phyloP scores from a whole-genome alignment of 2,797 vertebrate species.

The Brachymystax lenok region DNA sequence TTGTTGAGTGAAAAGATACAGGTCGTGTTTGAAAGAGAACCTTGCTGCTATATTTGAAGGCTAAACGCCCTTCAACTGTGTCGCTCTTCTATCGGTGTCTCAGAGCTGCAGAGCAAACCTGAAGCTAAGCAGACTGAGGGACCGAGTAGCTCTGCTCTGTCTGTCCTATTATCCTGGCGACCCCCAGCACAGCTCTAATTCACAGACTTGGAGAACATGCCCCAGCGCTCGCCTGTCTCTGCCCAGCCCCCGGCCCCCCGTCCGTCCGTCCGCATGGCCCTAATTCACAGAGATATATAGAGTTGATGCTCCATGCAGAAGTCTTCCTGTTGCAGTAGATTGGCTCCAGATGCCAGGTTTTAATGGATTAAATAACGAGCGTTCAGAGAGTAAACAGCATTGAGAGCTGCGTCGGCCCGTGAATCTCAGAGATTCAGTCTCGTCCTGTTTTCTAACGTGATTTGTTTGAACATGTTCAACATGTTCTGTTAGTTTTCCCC shows the following conservation, averaged over 20 bases:
- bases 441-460: too few species aligned
- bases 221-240: neutral
- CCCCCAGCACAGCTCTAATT: neutral
- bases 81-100: constrained; percentile 34
- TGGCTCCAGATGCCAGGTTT: constrained; percentile 59
- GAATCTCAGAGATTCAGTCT: too few species aligned
- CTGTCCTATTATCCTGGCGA: constrained; percentile 58
- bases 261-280: constrained; percentile 28
- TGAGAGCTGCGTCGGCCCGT: constrained; percentile 23
- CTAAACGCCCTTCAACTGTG: too few species aligned
- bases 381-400: constrained; percentile 47
- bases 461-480: too few species aligned
- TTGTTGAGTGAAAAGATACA: neutral
- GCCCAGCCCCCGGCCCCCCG: neutral
- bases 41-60: too few species aligned
- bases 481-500: too few species aligned
- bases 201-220: constrained; percentile 10
- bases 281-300: constrained; percentile 50
- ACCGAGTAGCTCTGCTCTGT: constrained; percentile 40
- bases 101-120: constrained; percentile 42
- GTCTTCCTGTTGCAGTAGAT: constrained; percentile 51
- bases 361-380: constrained; percentile 54
- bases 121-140: constrained; percentile 30
- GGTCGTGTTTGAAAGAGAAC: too few species aligned
- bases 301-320: constrained; percentile 51